A percentile compares a stretch with the other conserved stretches of the same genome.
Evolutionary conservation across 2,797 vertebrate species (phyloP).

Genomic region (Xiphorhynchus erythropygius): DNA sequence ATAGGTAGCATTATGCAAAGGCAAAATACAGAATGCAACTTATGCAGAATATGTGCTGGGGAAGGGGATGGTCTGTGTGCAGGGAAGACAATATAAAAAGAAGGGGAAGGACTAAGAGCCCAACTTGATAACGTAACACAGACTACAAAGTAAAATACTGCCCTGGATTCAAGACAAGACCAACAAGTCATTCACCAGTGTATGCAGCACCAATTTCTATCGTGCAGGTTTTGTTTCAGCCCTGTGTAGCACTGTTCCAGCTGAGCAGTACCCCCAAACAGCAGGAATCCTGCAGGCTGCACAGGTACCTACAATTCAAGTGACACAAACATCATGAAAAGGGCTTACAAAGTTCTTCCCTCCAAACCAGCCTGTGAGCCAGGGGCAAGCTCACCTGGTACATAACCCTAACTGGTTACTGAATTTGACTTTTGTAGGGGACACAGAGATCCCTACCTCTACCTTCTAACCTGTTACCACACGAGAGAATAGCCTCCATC

Average conservation of each 20-base stretch:
- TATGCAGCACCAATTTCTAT: neutral
- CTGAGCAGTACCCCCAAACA: neutral
- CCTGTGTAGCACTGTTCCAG: neutral
- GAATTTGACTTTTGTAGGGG: neutral
- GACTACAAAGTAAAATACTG: neutral
- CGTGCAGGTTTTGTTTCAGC: neutral
- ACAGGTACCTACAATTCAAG: neutral
- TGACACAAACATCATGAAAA: neutral
- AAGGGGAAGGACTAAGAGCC: neutral
- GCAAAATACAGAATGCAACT: neutral
- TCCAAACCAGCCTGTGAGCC: neutral
- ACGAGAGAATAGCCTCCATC: neutral
- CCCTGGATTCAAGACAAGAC: neutral
- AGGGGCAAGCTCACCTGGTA: neutral
- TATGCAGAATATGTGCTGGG: neutral
- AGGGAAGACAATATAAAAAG: neutral
- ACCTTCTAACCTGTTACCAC: neutral
- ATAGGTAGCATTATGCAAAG: neutral
- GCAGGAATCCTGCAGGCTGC: neutral
- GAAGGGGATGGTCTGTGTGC: fast-evolving
- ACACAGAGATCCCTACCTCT: neutral
- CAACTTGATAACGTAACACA: neutral
- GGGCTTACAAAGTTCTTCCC: neutral
- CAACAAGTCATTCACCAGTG: neutral
- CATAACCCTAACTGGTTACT: neutral